These are phyloP conservation scores for Oryzias celebensis DNA, from an alignment of 2,113 vertebrate genomes.

Conservation along the genomic window DNA sequence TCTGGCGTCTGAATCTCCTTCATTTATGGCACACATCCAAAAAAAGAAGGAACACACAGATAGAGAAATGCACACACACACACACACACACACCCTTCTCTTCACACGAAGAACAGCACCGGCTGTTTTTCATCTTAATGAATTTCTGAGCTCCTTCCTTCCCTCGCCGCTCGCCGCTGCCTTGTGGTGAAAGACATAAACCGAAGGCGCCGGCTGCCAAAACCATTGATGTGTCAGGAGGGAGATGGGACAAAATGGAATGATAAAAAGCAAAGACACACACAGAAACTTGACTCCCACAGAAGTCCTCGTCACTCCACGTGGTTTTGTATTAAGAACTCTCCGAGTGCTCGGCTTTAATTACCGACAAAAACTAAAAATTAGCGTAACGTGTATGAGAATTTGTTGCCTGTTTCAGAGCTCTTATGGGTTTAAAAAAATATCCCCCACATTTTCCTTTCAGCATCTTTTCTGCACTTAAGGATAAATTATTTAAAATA, in stretches of 20 bases:
- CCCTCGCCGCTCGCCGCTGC: constrained; percentile 53
- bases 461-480: constrained; percentile 1
- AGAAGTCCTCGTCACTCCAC: constrained; percentile 56
- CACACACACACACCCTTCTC: constrained; percentile 34
- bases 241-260: constrained; percentile 71
- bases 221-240: constrained; percentile 73
- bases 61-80: constrained; percentile 1
- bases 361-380: constrained; percentile 50
- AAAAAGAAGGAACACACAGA: background rate
- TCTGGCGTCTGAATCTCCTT: background rate
- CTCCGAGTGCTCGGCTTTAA: constrained; percentile 59
- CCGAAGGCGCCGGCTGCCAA: constrained; percentile 65
- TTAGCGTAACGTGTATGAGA: constrained; percentile 13
- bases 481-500: constrained; percentile 58
- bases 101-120: constrained; percentile 34
- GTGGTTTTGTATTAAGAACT: constrained; percentile 61
- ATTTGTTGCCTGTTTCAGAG: constrained; percentile 46
- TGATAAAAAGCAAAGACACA: constrained; percentile 57
- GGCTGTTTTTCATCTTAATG: constrained; percentile 70
- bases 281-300: constrained; percentile 12
- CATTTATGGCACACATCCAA: background rate
- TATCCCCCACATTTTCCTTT: constrained; percentile 88
- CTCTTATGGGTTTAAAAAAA: constrained; percentile 84
- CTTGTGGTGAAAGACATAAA: constrained; percentile 46
- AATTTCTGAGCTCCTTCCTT: constrained; percentile 64